Percentiles rank a stretch among this genome's conserved stretches.
These are phyloP conservation scores for Tubulanus polymorphus DNA, from an alignment of 2,888 invertebrate species.

Conservation along the genomic window DNA sequence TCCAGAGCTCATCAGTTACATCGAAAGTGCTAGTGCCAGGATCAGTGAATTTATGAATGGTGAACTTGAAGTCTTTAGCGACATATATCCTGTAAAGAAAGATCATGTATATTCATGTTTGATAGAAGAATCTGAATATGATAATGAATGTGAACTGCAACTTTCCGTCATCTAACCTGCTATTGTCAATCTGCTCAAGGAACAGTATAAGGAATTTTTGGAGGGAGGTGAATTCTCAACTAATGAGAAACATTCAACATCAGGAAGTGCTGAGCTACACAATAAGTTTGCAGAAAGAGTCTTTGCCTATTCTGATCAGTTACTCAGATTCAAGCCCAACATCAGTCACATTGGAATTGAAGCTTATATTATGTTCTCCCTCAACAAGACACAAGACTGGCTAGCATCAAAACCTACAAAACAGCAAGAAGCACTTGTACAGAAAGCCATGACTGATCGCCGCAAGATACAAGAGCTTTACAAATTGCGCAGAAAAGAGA, in stretches of 20 bases:
- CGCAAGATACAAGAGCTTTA: conserved; percentile 1
- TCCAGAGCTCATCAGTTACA: too few relatives aligned
- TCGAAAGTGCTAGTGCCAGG: too few relatives aligned
- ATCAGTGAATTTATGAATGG: too few relatives aligned
- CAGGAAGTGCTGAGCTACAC: neutral
- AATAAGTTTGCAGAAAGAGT: conserved; percentile 2
- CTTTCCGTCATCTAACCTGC: too few relatives aligned
- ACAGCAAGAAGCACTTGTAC: neutral
- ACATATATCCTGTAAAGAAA: too few relatives aligned
- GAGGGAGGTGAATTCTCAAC: neutral
- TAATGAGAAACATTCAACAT: neutral
- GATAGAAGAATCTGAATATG: too few relatives aligned
- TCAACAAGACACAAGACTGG: conserved; percentile 4
- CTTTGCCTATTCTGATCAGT: neutral
- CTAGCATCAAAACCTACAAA: neutral
- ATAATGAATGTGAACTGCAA: too few relatives aligned
- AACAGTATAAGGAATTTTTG: neutral
- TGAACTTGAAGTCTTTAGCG: too few relatives aligned
- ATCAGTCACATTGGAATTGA: neutral
- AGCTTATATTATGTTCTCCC: neutral
- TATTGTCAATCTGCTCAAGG: neutral
- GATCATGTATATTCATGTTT: too few relatives aligned
- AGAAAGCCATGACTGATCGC: neutral
- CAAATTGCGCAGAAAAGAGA: conserved; percentile 5
- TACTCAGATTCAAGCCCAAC: neutral